Base-by-base conservation (phyloP, 2,888 invertebrate genomes). In the Molanna angustata region DNA sequence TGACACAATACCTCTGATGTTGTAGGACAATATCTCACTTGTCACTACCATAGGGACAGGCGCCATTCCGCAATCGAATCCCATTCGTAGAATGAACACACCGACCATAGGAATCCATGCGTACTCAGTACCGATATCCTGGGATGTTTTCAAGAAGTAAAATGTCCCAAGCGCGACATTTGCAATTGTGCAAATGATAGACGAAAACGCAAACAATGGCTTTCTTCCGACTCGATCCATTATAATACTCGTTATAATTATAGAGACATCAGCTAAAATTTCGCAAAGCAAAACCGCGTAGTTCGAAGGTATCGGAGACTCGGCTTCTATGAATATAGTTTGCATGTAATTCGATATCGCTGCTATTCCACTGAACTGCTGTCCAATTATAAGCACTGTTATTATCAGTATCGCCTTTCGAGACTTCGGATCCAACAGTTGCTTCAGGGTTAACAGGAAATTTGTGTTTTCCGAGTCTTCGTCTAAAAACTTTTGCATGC, bases 11-110 rank as follows among this genome's bases (percentile, higher is more conserved):
- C 59, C 59, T 45, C 52, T 56, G 3, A 59, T 54, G 22, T 59
- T 59, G 37, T 54, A 59, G n/a, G 59, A 54, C 13, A 59, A 50
- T 20, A 59, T 59, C 40, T 59, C 59, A 54, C 59, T 59, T 6
- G 56, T 54, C 1, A 59, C 56, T 1, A 59, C 59, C 54, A 52
- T 57, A 3, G 59, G 59, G 9, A 59, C 54, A 4, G 59, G 47
- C n/a, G 54, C 41, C 40, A 59, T 32, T 19, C 59, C 59, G 19
- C 51, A 18, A 11, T 59, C 59, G 20, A 43, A 56, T 13, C 59
- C 59, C 21, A 59, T 56, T n/a, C 59, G 41, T 9, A 59, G 35
- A 9, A 52, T 18, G 20, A 57, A 57, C 4, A 59, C 49, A 9
- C 54, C 54, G 2, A 57, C 45, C 54, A 59, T 56, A 13, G 56